Evolutionary conservation across 2,113 vertebrate species (phyloP), one percentile per base, ranked within the genome.

Genomic region (Sander vitreus): DNA sequence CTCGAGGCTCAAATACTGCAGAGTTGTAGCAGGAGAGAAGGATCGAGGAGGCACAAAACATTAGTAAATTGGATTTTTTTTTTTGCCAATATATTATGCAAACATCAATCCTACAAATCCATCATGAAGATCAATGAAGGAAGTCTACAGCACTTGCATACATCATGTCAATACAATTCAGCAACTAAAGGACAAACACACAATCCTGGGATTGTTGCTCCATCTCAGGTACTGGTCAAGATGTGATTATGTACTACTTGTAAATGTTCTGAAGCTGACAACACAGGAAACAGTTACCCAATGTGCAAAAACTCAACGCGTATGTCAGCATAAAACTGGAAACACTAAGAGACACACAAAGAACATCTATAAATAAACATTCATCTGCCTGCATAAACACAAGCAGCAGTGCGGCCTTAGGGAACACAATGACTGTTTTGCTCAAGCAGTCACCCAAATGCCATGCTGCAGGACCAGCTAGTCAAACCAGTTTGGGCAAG

Each of bases 291-390:
- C 33, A 13, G 11, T 70, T 60, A 51, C 64, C 58, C n/a, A 23
- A 60, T 60, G 48, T 75, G 54, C 23, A 55, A 71, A 57, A 51
- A 67, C 53, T 33, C 30, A 60, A 59, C 51, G 19, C 10, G 23
- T 15, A 50, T 11, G 1, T 76, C 64, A 71, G 72, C 62, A 73
- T 50, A n/a, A 81, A 83, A 59, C 54, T 79, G 33, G 47, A 80
- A 84, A 79, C 33, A 54, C 19, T 25, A 33, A 33, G 51, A 33
- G 70, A 78, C 27, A 25, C 21, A 59, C 12, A 84, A 66, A 73
- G 58, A 60, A 51, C n/a, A 67, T 73, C 45, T 76, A 73, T 57
- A 77, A 73, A 85, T 76, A 76, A 50, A 60, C 15, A 48, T 55
- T 33, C 19, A 72, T 43, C 48, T 11, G 62, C 39, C 54, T 60